Percentiles rank a stretch among this genome's conserved stretches.
phyloP scores from a whole-genome alignment of 1,140 invertebrate genomes.

The Drosophila mauritiana region DNA sequence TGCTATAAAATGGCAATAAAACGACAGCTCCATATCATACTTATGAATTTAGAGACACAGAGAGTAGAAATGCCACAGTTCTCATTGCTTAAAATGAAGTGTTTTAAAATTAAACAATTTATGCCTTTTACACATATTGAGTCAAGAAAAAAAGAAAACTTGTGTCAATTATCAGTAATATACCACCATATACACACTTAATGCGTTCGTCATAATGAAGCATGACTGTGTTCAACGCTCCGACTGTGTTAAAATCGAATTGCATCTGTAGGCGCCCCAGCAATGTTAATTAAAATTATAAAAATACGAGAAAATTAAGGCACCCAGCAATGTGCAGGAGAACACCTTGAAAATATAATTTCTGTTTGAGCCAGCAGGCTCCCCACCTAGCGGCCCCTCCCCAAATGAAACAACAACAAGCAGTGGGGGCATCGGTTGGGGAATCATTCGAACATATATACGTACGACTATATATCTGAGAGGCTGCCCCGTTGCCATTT shows the following conservation, averaged over 20 bases:
- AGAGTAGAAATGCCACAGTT: slow-evolving; percentile 34
- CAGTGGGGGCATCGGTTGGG: slow-evolving; percentile 1
- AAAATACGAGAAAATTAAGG: slow-evolving; percentile 48
- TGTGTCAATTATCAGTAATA: no score
- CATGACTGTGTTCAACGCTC: slow-evolving; percentile 3
- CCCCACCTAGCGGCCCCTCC: slow-evolving; percentile 21
- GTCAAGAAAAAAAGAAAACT: no score
- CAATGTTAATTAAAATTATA: slow-evolving; percentile 76
- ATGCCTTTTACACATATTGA: no score
- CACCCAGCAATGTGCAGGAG: slow-evolving; percentile 65
- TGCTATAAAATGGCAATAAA: slow-evolving; percentile 76
- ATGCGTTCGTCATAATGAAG: neutral
- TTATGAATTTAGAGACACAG: slow-evolving; percentile 50
- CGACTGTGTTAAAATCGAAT: slow-evolving; percentile 55
- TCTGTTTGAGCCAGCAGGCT: slow-evolving; percentile 60
- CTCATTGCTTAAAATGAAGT: neutral
- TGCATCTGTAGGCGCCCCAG: slow-evolving; percentile 63
- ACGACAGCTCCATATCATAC: slow-evolving; percentile 47
- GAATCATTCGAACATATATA: slow-evolving; percentile 45
- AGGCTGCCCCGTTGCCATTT: slow-evolving; percentile 67
- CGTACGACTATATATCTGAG: slow-evolving; percentile 6
- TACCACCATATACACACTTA: neutral
- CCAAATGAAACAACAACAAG: neutral
- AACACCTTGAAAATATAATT: slow-evolving; percentile 83
- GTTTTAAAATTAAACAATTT: neutral